Evolutionary conservation across 2,113 vertebrate genomes (phyloP), one percentile per base, ranked within the genome.

Genomic region (Tragulus kanchil): DNA sequence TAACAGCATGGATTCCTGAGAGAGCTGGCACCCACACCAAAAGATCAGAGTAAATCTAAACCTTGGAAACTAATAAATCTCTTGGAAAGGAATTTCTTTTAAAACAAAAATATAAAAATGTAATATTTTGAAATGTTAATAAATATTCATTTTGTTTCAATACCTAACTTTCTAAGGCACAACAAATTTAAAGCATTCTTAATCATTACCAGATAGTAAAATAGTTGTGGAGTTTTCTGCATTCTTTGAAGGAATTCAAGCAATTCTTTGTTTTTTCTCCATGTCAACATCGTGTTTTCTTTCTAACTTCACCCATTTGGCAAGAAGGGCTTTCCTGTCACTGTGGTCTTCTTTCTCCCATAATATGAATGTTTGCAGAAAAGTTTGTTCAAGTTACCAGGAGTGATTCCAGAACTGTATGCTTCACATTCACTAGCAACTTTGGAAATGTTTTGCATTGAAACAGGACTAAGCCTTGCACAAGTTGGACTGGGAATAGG

Each of bases 361-460:
- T 1, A 62, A 16, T 16, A 42, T 19, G 31, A 50, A 89, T 25
- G 31, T 90, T 93, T 85, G 90, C 86, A 78, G 82, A 93, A 64
- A 36, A 88, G 45, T 78, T 83, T 64, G 31, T 62, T 94, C 82
- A 93, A 85, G 26, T 96, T 90, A 58, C 93, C 69, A 89, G 42
- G 71, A 65, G 50, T 6, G 13, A 45, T 77, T 93, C 93, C 97
- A 95, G 45, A 94, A 64, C 28, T 77, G 42, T 83, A 36, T 85
- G 6, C 48, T 88, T 59, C 73, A 88, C 83, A 71, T 54, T 71
- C 54, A 48, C 75, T 64, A 79, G 65, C 89, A 92, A 78, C 42
- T 89, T 91, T 82, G 93, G 83, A 94, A 90, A 16, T 26, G 21
- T 90, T 97, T 93, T 87, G 61, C 69, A 75, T 89, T 62, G 65